These are phyloP conservation scores for Leptopilina syphax DNA, from an alignment of 2,888 invertebrate genomes.

Conservation along the genomic window DNA sequence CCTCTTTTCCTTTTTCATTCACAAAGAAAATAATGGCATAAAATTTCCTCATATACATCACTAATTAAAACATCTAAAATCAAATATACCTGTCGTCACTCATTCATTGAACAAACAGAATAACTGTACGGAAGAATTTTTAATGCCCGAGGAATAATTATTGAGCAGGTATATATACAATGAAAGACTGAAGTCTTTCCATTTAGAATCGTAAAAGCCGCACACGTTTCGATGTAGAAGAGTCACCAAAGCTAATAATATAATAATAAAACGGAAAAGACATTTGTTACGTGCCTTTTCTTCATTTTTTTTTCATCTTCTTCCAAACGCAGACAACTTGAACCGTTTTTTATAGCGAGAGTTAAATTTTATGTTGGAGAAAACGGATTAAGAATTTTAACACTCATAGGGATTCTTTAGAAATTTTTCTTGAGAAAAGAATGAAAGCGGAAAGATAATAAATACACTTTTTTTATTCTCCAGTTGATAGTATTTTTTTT, in stretches of 20 bases:
- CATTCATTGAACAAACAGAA: constrained; percentile 16
- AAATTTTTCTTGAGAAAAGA: not conserved
- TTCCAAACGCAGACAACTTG: too few relatives aligned
- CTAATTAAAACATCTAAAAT: constrained; percentile 19
- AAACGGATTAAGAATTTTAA: constrained; percentile 4
- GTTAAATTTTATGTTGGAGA: constrained; percentile 5
- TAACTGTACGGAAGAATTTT: constrained; percentile 13
- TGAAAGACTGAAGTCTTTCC: constrained; percentile 14
- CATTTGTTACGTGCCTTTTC: constrained; percentile 15
- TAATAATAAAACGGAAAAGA: constrained; percentile 17
- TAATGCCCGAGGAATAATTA: not conserved
- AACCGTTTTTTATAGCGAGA: not conserved
- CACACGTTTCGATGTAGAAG: not conserved
- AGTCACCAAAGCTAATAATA: constrained; percentile 24
- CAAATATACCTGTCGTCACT: not conserved
- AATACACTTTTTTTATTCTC: too few relatives aligned
- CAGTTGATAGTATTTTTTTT: too few relatives aligned
- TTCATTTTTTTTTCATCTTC: not conserved
- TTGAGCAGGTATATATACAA: constrained; percentile 11
- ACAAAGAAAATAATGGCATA: too few relatives aligned
- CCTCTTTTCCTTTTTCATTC: too few relatives aligned
- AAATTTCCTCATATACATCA: too few relatives aligned
- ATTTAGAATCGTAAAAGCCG: constrained; percentile 11
- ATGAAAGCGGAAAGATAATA: too few relatives aligned
- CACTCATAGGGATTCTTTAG: too few relatives aligned